Percentiles rank a stretch among this genome's conserved stretches.
Evolutionary conservation across 2,888 invertebrate species (phyloP).

Genomic region (Melanchra persicariae): DNA sequence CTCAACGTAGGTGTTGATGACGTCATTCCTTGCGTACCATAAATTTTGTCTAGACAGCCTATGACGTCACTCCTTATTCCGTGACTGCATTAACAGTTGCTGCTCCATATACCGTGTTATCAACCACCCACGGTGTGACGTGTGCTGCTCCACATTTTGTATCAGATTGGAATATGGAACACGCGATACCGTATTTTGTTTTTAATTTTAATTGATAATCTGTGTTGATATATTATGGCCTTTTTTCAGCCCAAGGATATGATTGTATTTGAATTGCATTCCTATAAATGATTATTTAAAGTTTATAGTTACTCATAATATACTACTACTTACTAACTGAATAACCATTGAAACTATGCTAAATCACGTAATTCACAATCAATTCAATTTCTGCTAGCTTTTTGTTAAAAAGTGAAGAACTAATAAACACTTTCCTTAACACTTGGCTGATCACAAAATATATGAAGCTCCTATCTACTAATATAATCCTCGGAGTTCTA

Average conservation of each 20-base stretch:
- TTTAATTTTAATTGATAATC: slow-evolving; percentile 39
- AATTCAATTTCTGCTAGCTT: too few species aligned
- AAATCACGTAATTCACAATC: too few species aligned
- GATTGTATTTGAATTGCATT: slow-evolving; percentile 10
- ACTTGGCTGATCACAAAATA: background rate
- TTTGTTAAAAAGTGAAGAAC: background rate
- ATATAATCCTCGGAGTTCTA: slow-evolving; percentile 28
- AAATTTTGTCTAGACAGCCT: slow-evolving; percentile 82
- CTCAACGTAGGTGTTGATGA: slow-evolving; percentile 69
- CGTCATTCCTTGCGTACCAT: slow-evolving; percentile 71
- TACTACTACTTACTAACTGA: too few species aligned
- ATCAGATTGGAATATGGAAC: slow-evolving; percentile 37
- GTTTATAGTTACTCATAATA: too few species aligned
- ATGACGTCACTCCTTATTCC: slow-evolving; percentile 66
- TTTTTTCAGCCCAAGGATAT: slow-evolving; percentile 37
- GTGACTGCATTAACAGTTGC: slow-evolving; percentile 55
- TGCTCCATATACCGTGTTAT: slow-evolving; percentile 54
- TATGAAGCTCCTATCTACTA: slow-evolving; percentile 5
- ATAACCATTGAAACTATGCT: background rate
- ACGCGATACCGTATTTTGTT: slow-evolving; percentile 19
- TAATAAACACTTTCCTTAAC: background rate
- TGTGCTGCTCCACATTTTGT: slow-evolving; percentile 27
- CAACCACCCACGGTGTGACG: slow-evolving; percentile 46
- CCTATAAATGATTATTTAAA: background rate
- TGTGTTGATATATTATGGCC: background rate